A percentile compares a stretch with the other conserved stretches of the same genome.
Conservation (phyloP, 2,113 vertebrate species). For the Mirounga angustirostris region DNA sequence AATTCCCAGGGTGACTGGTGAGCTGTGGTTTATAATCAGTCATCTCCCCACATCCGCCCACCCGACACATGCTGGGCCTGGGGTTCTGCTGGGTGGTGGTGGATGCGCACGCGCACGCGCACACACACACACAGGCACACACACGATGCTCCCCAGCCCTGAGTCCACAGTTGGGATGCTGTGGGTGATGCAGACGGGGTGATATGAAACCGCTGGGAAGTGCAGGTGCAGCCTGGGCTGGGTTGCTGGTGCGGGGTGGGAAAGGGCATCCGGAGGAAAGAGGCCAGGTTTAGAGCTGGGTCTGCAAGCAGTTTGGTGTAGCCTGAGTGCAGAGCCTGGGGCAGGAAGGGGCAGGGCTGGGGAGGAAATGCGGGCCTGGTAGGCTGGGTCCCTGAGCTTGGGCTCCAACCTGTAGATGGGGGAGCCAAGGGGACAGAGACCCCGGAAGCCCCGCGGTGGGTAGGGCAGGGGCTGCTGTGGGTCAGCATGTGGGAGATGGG, state of each 20-base stretch:
- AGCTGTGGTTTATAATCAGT: background rate
- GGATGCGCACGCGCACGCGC: fast-evolving
- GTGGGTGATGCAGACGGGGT: fast-evolving
- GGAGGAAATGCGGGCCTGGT: background rate
- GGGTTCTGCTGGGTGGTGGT: background rate
- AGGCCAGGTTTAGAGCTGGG: too few relatives aligned
- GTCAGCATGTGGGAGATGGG: background rate
- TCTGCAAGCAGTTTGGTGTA: background rate
- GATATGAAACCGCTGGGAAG: background rate
- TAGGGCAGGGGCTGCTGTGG: background rate
- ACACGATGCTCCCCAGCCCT: too few relatives aligned
- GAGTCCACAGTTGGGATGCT: background rate
- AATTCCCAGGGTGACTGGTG: background rate
- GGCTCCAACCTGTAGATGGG: background rate
- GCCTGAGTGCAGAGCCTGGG: background rate
- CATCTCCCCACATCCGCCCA: fast-evolving
- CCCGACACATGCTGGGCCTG: fast-evolving
- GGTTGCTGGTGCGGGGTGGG: background rate
- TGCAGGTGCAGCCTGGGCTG: background rate
- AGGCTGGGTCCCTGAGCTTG: background rate
- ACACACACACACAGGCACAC: too few relatives aligned
- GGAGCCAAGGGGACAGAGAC: background rate
- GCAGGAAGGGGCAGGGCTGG: background rate
- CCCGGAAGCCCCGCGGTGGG: fast-evolving
- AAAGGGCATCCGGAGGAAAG: background rate